Conservation (phyloP, 2,113 vertebrate species). For the Holacanthus passer region DNA sequence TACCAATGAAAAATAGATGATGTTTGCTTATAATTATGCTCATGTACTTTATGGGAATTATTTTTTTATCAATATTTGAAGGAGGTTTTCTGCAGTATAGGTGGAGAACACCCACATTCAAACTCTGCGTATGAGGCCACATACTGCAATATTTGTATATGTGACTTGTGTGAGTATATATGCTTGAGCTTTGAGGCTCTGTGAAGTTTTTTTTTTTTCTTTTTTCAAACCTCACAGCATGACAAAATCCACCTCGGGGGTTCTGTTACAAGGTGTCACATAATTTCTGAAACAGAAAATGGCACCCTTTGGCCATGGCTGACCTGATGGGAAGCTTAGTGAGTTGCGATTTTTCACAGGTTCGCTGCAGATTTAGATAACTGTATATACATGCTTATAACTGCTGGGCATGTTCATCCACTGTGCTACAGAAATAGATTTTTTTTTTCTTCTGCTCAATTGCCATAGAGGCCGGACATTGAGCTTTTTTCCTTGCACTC, state of each 20-base stretch:
- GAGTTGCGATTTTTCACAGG: conserved; percentile 19
- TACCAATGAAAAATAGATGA: conserved; percentile 10
- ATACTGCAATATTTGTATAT: conserved; percentile 15
- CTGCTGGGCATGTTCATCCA: neutral
- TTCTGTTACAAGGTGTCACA: conserved; percentile 33
- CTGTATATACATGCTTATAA: neutral
- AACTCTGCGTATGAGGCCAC: neutral
- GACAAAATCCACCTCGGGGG: conserved; percentile 16
- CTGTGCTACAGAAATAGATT: neutral
- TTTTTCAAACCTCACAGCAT: conserved; percentile 16
- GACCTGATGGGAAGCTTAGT: conserved; percentile 13
- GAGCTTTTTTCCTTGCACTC: neutral
- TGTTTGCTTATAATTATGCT: conserved; percentile 16
- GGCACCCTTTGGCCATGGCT: conserved; percentile 12
- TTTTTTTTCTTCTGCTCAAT: neutral
- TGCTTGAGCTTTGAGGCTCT: conserved; percentile 2
- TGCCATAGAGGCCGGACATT: neutral
- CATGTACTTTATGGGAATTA: neutral
- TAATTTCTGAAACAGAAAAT: conserved; percentile 29
- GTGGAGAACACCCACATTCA: conserved; percentile 9
- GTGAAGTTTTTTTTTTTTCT: neutral
- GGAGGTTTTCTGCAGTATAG: neutral
- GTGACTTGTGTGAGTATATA: neutral
- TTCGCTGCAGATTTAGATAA: conserved; percentile 17
- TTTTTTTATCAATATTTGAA: conserved; percentile 22